phyloP scores from a whole-genome alignment of 2,113 vertebrate species.

The Colaptes auratus region DNA sequence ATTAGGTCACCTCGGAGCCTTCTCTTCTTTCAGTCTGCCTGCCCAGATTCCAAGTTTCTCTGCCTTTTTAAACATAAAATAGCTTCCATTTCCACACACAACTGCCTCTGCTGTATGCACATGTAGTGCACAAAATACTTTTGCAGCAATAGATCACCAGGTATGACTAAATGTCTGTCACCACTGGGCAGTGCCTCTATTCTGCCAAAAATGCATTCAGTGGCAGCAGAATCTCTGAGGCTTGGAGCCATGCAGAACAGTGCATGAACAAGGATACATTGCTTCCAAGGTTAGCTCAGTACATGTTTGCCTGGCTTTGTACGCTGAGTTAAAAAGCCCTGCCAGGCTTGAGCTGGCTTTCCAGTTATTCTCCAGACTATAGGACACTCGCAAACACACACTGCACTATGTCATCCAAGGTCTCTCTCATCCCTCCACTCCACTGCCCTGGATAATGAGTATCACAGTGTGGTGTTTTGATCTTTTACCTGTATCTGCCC shows the following conservation, averaged over 20 bases:
- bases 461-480: neutral
- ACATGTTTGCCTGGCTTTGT: conserved; percentile 14
- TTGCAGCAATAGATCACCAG: neutral
- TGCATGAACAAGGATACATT: neutral
- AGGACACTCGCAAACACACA: neutral
- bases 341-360: neutral
- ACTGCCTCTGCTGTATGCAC: neutral
- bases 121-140: neutral
- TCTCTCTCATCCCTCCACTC: neutral
- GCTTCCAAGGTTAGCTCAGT: neutral
- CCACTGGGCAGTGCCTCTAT: neutral
- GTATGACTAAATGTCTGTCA: neutral
- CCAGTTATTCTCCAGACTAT: neutral
- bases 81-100: neutral
- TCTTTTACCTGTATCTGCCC: neutral
- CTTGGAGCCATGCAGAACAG: neutral
- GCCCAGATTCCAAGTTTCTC: neutral
- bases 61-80: neutral
- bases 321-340: neutral
- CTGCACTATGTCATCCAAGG: neutral
- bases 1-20: too few species aligned
- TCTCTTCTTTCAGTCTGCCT: neutral
- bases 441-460: neutral
- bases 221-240: neutral
- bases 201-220: neutral